Evolutionary conservation across 2,888 invertebrate genomes (phyloP).

Genomic region (Ceratothoa steindachneri): DNA sequence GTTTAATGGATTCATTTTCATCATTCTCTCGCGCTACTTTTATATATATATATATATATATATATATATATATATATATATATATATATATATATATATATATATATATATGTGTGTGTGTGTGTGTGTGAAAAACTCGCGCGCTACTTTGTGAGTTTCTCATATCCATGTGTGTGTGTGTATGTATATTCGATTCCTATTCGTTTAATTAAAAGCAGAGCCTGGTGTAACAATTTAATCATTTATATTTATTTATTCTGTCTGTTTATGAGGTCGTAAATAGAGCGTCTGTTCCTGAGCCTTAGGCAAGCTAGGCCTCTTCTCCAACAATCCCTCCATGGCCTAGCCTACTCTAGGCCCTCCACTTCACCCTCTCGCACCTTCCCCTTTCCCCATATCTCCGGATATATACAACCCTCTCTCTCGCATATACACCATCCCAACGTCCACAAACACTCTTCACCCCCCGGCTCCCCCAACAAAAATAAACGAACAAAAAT

Average conservation of each 20-base stretch:
- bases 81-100: too few relatives aligned
- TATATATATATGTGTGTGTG: not conserved
- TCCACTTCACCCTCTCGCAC: not conserved
- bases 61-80: constrained; percentile 17
- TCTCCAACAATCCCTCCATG: not conserved
- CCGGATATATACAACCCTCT: not conserved
- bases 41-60: too few relatives aligned
- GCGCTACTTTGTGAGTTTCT: too few relatives aligned
- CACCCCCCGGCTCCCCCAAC: not conserved
- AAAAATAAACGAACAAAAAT: constrained; percentile 4
- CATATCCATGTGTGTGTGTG: too few relatives aligned
- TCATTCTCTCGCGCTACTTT: too few relatives aligned
- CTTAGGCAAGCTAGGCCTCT: not conserved
- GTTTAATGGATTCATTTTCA: too few relatives aligned
- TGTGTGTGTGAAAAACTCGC: too few relatives aligned
- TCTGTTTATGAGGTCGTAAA: not conserved
- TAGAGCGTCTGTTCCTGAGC: not conserved
- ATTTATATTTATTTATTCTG: constrained; percentile 3
- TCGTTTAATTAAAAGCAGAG: constrained; percentile 4
- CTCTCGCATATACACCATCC: not conserved
- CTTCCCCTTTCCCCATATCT: not conserved
- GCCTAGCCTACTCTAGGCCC: not conserved
- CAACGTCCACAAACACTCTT: not conserved
- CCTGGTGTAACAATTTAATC: not conserved
- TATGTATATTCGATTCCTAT: too few relatives aligned